phyloP scores from a whole-genome alignment of 1,140 invertebrate genomes.

The Leptinotarsa texana region DNA sequence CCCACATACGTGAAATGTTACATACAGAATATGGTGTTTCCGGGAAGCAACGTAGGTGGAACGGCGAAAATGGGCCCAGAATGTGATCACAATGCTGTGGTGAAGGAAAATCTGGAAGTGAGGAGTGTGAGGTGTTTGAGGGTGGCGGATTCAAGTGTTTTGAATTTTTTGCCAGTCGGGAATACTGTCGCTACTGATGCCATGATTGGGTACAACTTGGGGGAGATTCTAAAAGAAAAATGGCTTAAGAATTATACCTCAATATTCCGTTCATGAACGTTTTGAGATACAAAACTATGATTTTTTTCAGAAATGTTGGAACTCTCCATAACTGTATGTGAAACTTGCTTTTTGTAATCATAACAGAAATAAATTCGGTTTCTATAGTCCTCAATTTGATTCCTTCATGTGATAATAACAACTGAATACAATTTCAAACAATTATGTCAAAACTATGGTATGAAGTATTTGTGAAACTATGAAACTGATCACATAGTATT shows the following conservation, averaged over 20 bases:
- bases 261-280: neutral
- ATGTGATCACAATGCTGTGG: slow-evolving; percentile 68
- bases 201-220: slow-evolving; percentile 49
- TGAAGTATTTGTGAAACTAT: too few relatives aligned
- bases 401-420: too few relatives aligned
- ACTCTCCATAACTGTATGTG: too few relatives aligned
- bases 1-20: slow-evolving; percentile 53
- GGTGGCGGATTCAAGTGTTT: slow-evolving; percentile 74
- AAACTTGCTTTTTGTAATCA: too few relatives aligned
- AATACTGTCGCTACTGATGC: slow-evolving; percentile 53
- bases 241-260: slow-evolving; percentile 38
- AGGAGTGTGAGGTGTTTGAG: slow-evolving; percentile 68
- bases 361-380: too few relatives aligned
- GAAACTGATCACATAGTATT: too few relatives aligned
- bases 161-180: slow-evolving; percentile 61
- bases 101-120: slow-evolving; percentile 71
- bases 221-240: slow-evolving; percentile 39
- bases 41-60: slow-evolving; percentile 57
- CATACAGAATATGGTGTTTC: slow-evolving; percentile 63
- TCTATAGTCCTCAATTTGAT: too few relatives aligned
- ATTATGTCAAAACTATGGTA: too few relatives aligned
- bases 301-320: too few relatives aligned
- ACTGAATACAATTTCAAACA: too few relatives aligned
- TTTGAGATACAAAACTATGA: too few relatives aligned
- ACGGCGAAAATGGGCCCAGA: slow-evolving; percentile 74